Evolutionary conservation across 2,113 vertebrate genomes (phyloP), one percentile per base, ranked within the genome.

Genomic region (Empidonax alnorum): DNA sequence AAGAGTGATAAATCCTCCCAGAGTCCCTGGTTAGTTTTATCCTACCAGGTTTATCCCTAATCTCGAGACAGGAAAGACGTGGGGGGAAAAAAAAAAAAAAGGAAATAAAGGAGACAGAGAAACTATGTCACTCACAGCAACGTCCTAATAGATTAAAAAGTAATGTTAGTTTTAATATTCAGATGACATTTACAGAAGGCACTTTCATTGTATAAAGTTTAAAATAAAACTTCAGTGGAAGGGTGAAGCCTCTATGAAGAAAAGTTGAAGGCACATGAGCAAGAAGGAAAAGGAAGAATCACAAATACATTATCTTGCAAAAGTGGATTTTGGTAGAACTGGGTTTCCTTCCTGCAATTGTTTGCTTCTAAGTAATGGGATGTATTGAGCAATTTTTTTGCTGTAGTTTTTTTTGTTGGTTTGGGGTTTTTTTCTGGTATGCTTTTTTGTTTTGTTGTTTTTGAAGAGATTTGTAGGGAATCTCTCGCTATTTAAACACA

Each of bases 351-450:
- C 33, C 62, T 92, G 33, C 1, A 1, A 19, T 19, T 39, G 12
- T 61, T 90, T 73, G 28, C 24, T 74, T 89, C 16, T n/a, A 41
- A 69, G 53, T 25, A 69, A 52, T 7, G 5, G 16, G 12, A 44
- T 0, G 0, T 1, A 3, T 20, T 58, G 41, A 82, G 8, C 49
- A 61, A 71, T 23, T 31, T 37, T 33, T n/a, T 37, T n/a, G 2
- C 14, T 23, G 21, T 18, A 13, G 10, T 4, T 62, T 59, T 23
- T 25, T 33, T 59, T 1, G 10, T 35, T 37, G 8, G 12, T 55
- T 73, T 65, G 5, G 12, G 5, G 2, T 0, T 11, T 37, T 21
- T 23, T 55, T 35, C 11, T 28, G 14, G 33, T n/a, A 46, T 2
- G 3, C 16, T 68, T 74, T 53, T 30, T 37, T 17, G 6, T 21